Evolutionary conservation across 2,888 invertebrate genomes (phyloP), one percentile per base, ranked within the genome.

Genomic region (Athalia circularis): DNA sequence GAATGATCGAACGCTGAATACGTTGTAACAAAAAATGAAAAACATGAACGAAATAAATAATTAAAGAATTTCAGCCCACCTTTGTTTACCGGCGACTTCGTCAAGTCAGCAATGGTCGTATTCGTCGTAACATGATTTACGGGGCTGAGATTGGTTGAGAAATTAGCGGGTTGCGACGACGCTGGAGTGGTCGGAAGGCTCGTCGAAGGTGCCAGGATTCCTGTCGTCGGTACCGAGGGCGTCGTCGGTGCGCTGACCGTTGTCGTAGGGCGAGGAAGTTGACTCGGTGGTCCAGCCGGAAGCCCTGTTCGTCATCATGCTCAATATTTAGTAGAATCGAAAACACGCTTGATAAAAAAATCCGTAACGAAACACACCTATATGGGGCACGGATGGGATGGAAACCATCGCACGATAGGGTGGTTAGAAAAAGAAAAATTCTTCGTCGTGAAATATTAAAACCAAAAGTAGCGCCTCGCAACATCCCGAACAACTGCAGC

Each of bases 231-330:
- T 62, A 84, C 84, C 43, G 86, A 87, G 29, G 89, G 88, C 43
- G 88, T 89, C 78, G 87, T 87, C 65, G 89, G 88, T 8, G 89
- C 88, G 82, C 89, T 89, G 87, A 86, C 87, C 65, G 88, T 87
- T 84, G 88, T 87, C 84, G 87, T 86, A 9, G 87, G 87, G 52
- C 86, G 85, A 48, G 87, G 83, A 64, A 86, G 80, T 77, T 88
- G 88, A 81, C 86, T 88, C 47, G 87, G 83, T 61, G 87, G 85
- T 61, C 88, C 88, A 45, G 84, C 83, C 68, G 88, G 87, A 80
- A 88, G 84, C 47, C 87, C 89, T 88, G 75, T 48, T n/a, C 78
- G 65, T 47, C 3, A 11, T 29, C 11, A 48, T 13, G 43, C 11
- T 4, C 64, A 65, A 43, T 65, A 13, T 64, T 43, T 43, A 3